Evolutionary conservation across 2,113 vertebrate species (phyloP), one percentile per base, ranked within the genome.

Genomic region (Rutilus rutilus): DNA sequence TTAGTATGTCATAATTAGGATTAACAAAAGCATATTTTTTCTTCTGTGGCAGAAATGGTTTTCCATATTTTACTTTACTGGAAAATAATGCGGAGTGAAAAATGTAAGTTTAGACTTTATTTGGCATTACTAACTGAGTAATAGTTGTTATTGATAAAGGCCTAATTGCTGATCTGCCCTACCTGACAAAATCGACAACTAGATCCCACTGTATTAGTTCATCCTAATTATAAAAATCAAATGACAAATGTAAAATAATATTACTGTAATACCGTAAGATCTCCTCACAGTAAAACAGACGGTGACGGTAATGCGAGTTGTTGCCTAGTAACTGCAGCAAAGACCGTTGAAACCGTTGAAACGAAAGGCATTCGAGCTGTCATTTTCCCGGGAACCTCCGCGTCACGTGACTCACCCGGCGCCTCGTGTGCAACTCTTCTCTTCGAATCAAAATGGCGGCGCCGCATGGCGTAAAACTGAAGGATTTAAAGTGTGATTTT

Each of bases 361-460:
- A 42, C 33, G 3, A 33, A 77, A 54, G 25, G 23, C 4, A 45
- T 36, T 33, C 30, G 25, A 17, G 50, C 50, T 54, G 23, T 71
- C 64, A 83, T 57, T 83, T 83, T 73, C 81, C 88, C 82, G 85
- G 85, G 84, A 86, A 89, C 45, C 75, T 50, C 57, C 52, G 3
- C 50, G 90, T 89, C 93, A 93, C 93, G 94, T 94, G 93, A 88
- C 89, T 64, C 25, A n/a, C 2, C 15, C 9, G 88, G 90, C 89
- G 85, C 36, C 81, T 83, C 65, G 81, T 42, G 79, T 27, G 11
- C 45, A 36, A 3, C 45, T n/a, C 81, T 42, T 15, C 65, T 42
- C 30, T 73, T 1, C 21, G 30, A 59, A 80, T 90, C 91, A 95
- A 95, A 92, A 95, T 95, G 95, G 95, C 94, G 93, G 86, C 91